Conservation (phyloP, 2,113 vertebrate species). For the Nyctereutes procyonoides region DNA sequence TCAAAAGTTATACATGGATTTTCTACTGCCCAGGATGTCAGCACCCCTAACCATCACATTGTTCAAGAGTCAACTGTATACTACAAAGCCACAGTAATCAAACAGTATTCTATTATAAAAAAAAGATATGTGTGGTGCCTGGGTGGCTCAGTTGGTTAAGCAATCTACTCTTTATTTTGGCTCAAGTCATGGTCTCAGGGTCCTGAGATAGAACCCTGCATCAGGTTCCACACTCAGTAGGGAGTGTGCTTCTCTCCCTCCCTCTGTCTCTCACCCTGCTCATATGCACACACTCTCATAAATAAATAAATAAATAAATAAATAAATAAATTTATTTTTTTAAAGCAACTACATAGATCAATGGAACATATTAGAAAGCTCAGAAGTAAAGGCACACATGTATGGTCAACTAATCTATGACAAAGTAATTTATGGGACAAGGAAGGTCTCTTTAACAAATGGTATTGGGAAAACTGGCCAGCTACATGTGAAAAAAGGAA, state of each 20-base stretch:
- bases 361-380: neutral
- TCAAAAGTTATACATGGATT: neutral
- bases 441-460: neutral
- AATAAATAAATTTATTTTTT: too few relatives aligned
- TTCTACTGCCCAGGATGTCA: neutral
- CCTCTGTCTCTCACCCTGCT: neutral
- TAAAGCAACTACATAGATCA: neutral
- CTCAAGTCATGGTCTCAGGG: neutral
- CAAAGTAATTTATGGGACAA: neutral
- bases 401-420: neutral
- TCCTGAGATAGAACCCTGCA: neutral
- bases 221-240: neutral
- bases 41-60: neutral
- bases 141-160: neutral
- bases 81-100: neutral
- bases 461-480: neutral
- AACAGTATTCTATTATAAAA: neutral
- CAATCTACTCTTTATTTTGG: neutral
- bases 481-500: neutral
- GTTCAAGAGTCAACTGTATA: neutral
- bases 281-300: too few relatives aligned
- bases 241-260: neutral
- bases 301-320: neutral
- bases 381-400: neutral
- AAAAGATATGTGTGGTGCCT: neutral